These are phyloP conservation scores for Rhagonycha fulva DNA, from an alignment of 2,888 invertebrate species.

Conservation along the genomic window DNA sequence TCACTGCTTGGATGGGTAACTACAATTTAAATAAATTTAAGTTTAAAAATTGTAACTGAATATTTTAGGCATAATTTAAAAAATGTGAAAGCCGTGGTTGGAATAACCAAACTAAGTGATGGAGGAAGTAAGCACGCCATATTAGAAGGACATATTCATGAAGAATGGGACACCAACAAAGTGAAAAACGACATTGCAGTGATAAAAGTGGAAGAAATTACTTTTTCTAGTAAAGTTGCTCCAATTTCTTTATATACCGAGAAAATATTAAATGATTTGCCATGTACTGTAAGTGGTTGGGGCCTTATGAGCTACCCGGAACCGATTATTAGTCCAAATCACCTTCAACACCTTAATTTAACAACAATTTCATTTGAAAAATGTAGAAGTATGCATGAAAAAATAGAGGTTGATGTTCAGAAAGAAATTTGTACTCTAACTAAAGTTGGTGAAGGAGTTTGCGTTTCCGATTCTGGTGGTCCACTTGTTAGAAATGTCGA, in stretches of 20 bases:
- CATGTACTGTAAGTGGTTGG: conserved; percentile 22
- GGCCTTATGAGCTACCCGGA: conserved; percentile 42
- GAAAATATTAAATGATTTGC: conserved; percentile 11
- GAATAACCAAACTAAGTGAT: conserved; percentile 54
- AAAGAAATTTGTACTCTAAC: conserved; percentile 64
- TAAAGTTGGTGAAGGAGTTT: conserved; percentile 62
- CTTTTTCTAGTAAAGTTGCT: conserved; percentile 16
- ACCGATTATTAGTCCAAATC: conserved; percentile 51
- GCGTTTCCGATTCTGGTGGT: conserved; percentile 61
- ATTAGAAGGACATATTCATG: conserved; percentile 52
- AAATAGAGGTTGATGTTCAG: neutral
- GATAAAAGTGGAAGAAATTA: conserved; percentile 25
- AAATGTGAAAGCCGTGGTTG: conserved; percentile 52
- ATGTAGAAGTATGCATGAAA: conserved; percentile 43
- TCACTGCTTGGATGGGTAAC: neutral
- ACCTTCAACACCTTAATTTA: conserved; percentile 60
- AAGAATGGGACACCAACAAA: conserved; percentile 49
- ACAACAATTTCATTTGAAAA: conserved; percentile 56
- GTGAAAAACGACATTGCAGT: conserved; percentile 33
- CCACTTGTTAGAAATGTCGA: conserved; percentile 52
- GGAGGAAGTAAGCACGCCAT: conserved; percentile 56
- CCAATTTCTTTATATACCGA: conserved; percentile 15
- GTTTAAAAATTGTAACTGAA: neutral
- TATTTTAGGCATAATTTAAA: too few relatives aligned
- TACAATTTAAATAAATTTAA: neutral